Evolutionary conservation across 2,888 invertebrate species (phyloP), one percentile per base, ranked within the genome.

Genomic region (Syritta pipiens): DNA sequence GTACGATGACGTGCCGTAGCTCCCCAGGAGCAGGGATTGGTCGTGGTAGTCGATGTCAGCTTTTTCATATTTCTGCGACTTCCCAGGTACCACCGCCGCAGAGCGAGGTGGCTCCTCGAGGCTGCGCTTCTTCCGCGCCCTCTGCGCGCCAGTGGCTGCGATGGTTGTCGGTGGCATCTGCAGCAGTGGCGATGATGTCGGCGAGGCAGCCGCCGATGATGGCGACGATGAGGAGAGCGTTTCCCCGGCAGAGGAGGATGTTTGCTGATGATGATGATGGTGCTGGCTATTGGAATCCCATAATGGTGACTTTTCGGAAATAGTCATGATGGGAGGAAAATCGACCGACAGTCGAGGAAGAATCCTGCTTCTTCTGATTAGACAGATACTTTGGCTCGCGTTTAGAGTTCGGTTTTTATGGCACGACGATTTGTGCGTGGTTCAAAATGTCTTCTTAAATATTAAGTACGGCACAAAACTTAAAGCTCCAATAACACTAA

Each of bases 21-120:
- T 6, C 12, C 24, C 24, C 20, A 20, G 22, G 1, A 17, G 4
- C 17, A 7, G 22, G 12, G 63, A 53, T 35, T 71, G 65, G 30
- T 72, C 67, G 26, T 67, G 62, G 46, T 59, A 59, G 42, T 42
- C 19, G 32, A 22, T 71, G 57, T 74, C 57, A 24, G 37, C 14
- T 83, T 84, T 85, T 83, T 86, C 86, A 84, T 86, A 86, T 86
- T 86, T 86, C 63, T 82, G 82, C 81, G 85, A 83, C 83, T 84
- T 85, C 62, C 84, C 85, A 57, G 85, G 84, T 83, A 85, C 57
- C 44, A 28, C n/a, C 35, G 76, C 51, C 42, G 72, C 65, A 51
- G n/a, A n/a, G n/a, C n/a, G n/a, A n/a, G n/a, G n/a, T n/a, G n/a
- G 9, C 35, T 12, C 1, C n/a, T 20, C 19, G n/a, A 7, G 3